These are phyloP conservation scores for Epizoanthus scotinus DNA, from an alignment of 92 coral and sea anemone genomes.

Conservation along the genomic window DNA sequence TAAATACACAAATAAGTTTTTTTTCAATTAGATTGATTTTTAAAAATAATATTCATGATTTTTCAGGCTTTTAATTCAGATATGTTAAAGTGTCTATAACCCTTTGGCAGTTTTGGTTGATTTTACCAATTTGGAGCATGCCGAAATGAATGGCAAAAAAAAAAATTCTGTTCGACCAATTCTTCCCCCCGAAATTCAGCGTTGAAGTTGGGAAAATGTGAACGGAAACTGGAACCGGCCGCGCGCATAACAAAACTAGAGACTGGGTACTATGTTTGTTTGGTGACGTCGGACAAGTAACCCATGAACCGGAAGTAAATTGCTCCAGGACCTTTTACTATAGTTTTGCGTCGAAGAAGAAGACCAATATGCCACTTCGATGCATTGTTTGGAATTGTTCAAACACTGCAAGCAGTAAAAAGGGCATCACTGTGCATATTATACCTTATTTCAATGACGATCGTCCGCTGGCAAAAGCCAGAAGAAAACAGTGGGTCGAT, in stretches of 20 bases:
- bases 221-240: background rate
- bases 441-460: conserved; percentile 4
- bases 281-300: conserved; percentile 11
- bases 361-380: conserved; percentile 14
- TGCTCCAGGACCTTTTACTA: background rate
- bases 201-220: conserved; percentile 11
- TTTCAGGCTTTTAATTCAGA: too few relatives aligned
- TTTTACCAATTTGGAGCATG: conserved; percentile 10
- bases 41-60: too few relatives aligned
- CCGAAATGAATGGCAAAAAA: conserved; percentile 15
- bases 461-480: conserved; percentile 9
- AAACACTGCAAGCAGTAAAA: conserved; percentile 19
- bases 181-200: conserved; percentile 14
- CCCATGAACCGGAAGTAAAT: conserved; percentile 6
- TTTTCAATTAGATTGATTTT: too few relatives aligned
- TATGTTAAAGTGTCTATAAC: too few relatives aligned
- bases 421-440: conserved; percentile 14
- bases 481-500: conserved; percentile 7
- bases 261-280: conserved; percentile 5
- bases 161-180: background rate
- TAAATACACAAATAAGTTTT: too few relatives aligned
- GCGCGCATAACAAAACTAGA: background rate
- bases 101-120: conserved; percentile 14
- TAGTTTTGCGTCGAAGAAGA: conserved; percentile 11
- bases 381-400: conserved; percentile 4